Percentiles rank a stretch among this genome's conserved stretches.
These are phyloP conservation scores for Rousettus madagascariensis DNA, from an alignment of 2,797 vertebrate genomes.

Conservation along the genomic window DNA sequence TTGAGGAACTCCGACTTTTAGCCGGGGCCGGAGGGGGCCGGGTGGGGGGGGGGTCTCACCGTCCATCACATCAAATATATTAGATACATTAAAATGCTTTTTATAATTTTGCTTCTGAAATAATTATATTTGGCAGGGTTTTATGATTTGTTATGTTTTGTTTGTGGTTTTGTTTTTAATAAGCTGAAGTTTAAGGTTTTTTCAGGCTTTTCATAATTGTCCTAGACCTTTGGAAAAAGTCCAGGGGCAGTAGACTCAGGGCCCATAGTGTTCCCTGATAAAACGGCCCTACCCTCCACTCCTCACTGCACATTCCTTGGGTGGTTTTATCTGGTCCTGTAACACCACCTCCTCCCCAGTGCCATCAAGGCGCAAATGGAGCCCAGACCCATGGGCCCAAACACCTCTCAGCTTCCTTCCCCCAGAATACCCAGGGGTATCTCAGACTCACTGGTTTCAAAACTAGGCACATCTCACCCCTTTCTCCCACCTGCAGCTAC, in stretches of 20 bases:
- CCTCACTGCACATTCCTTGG: neutral
- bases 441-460: neutral
- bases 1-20: neutral
- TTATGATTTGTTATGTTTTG: neutral
- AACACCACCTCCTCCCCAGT: neutral
- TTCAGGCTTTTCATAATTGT: neutral
- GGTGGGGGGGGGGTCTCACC: neutral
- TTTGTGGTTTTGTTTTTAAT: neutral
- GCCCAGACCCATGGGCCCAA: accelerated
- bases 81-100: neutral
- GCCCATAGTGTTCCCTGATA: neutral
- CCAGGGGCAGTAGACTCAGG: too few relatives aligned
- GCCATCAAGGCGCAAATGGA: neutral
- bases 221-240: neutral
- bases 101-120: neutral
- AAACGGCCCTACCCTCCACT: neutral
- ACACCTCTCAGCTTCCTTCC: neutral
- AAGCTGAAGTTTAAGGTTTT: neutral
- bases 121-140: neutral
- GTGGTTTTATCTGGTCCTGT: neutral
- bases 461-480: neutral
- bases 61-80: neutral
- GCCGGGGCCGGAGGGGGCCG: accelerated
- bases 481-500: neutral
- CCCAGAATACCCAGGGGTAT: neutral